Percentiles rank a stretch among this genome's conserved stretches.
Conservation (phyloP, 2,888 invertebrate genomes). For the Notocelia uddmanniana region DNA sequence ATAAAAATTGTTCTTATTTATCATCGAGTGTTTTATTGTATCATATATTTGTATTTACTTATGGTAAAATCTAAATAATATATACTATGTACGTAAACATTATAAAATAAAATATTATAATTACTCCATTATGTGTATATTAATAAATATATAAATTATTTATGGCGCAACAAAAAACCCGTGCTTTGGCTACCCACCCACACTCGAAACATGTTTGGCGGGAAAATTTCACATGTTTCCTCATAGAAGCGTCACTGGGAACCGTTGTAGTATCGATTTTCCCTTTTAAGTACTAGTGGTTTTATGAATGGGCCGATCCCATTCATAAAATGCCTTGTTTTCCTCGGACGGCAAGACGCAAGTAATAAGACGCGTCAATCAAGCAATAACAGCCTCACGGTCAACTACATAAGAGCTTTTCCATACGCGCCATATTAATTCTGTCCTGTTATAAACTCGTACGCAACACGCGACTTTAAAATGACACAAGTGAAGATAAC, state of each 20-base stretch:
- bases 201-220: slow-evolving; percentile 22
- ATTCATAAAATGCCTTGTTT: slow-evolving; percentile 31
- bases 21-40: too few species aligned
- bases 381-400: too few species aligned
- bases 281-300: background rate
- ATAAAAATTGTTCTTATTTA: too few species aligned
- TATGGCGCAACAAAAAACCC: slow-evolving; percentile 39
- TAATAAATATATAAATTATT: background rate
- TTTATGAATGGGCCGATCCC: slow-evolving; percentile 21
- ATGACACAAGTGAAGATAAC: background rate
- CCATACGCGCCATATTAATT: background rate
- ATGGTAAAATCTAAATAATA: background rate
- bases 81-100: background rate
- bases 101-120: background rate
- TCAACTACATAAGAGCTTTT: too few species aligned
- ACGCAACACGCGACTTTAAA: background rate
- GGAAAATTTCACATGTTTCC: slow-evolving; percentile 38
- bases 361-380: too few species aligned
- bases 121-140: too few species aligned
- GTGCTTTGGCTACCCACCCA: slow-evolving; percentile 11
- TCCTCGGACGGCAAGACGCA: slow-evolving; percentile 12
- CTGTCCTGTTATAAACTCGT: background rate
- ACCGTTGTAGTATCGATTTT: slow-evolving; percentile 10
- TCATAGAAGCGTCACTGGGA: slow-evolving; percentile 31
- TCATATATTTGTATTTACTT: too few species aligned